Evolutionary conservation across 2,113 vertebrate genomes (phyloP), one percentile per base, ranked within the genome.

Genomic region (Electrona antarctica): DNA sequence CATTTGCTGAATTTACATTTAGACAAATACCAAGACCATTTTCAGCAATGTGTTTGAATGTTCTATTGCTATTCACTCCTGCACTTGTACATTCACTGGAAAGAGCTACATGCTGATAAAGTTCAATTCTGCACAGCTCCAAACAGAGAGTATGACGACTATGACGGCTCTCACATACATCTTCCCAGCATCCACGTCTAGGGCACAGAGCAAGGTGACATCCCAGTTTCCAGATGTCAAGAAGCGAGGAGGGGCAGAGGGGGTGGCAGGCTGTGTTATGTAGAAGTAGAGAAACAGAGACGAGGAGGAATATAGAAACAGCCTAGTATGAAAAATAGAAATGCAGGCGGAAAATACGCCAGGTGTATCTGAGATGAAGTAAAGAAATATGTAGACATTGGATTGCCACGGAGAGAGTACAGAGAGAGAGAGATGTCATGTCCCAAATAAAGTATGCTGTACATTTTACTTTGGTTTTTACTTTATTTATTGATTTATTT

Each of bases 161-260:
- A 21, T 51, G 65, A 61, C 12, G 66, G 50, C 56, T 78, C 46
- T 84, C 71, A 84, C 92, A 51, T 90, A 95, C 94, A 95, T 92
- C 84, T 91, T 94, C 58, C 91, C 87, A 65, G 80, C 87, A 48
- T 89, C 81, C 85, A 93, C 86, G 33, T 95, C 92, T 51, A 94
- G 84, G 52, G 92, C 89, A 60, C 93, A 92, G 64, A 95, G 92
- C 60, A 60, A 79, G 64, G 87, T 90, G 81, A 95, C 93, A 54
- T 95, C 94, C 94, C 94, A 95, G 88, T 92, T 93, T 47, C 94
- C 94, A 9, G 94, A 95, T 51, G 94, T 95, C 83, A 95, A 79
- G 81, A 94, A 94, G 74, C 90, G 93, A 82, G 90, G 83, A n/a
- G 93, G 88, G 59, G 83, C 83, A 3, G 91, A 87, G 33, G 91